Evolutionary conservation across 2,113 vertebrate genomes (phyloP), one percentile per base, ranked within the genome.

Genomic region (Alosa alosa): DNA sequence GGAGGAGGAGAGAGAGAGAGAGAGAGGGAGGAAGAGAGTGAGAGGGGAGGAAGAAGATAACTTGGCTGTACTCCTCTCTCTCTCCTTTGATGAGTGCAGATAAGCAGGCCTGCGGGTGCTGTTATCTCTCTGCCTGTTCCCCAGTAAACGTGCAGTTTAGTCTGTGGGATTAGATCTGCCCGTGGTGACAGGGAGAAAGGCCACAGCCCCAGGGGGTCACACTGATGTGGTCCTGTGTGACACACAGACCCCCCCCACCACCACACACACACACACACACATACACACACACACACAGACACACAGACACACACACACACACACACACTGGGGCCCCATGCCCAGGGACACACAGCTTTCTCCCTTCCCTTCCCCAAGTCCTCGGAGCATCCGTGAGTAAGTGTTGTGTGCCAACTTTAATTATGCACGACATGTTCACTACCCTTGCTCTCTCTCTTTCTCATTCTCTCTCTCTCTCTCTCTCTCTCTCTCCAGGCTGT

Each of bases 131-230:
- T 92, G 87, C 84, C 88, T 91, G 90, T 91, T 94, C 91, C 91
- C 90, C 89, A 90, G 94, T 93, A 93, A 93, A 94, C 92, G 91
- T 90, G 93, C 91, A 90, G 92, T 94, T 92, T 89, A 93, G 94
- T 93, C 92, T 92, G 90, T 90, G 87, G 89, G 93, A 94, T 94
- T 94, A 93, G 92, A 94, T 93, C 93, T 93, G 91, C 91, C 87
- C 85, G 90, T 89, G 87, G 93, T 94, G 92, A 89, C 90, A 92
- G 93, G 91, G 91, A 94, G 91, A 91, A 90, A 92, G 92, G 89
- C 86, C 75, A 87, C 88, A 85, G 86, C 88, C 90, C 45, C 60
- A 88, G 90, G 92, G 86, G 31, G 13, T 75, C 20, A 44, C 49
- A 31, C 90, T 92, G 92, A 91, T 90, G 93, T 88, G 88, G 85